A percentile compares a stretch with the other conserved stretches of the same genome.
These are phyloP conservation scores for Nipponia nippon DNA, from an alignment of 2,113 vertebrate genomes.

Conservation along the genomic window DNA sequence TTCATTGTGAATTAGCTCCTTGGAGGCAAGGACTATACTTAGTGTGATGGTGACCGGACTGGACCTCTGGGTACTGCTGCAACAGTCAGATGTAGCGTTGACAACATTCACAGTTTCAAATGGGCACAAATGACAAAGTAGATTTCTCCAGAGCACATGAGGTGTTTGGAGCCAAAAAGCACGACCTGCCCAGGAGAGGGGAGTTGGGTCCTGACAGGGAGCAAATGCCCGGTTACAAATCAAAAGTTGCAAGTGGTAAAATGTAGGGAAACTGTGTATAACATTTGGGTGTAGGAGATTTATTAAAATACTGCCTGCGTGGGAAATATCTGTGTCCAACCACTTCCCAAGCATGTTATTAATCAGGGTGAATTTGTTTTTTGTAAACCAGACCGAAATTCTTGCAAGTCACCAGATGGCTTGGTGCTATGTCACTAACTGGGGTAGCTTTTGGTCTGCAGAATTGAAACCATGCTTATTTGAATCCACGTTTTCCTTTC, in stretches of 20 bases:
- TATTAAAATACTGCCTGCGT: not conserved
- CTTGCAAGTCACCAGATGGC: not conserved
- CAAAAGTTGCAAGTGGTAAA: not conserved
- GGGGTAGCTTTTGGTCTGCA: not conserved
- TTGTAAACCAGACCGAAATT: not conserved
- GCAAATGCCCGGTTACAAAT: not conserved
- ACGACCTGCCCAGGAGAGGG: not conserved
- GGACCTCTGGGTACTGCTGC: constrained; percentile 7
- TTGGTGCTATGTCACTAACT: not conserved
- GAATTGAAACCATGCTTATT: not conserved
- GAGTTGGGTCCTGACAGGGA: not conserved
- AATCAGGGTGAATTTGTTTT: not conserved
- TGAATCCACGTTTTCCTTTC: not conserved
- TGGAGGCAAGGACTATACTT: constrained; percentile 14
- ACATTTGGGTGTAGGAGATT: not conserved
- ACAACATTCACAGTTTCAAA: not conserved
- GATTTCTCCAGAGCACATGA: not conserved
- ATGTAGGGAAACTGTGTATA: not conserved
- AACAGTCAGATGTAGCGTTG: not conserved
- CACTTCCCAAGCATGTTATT: not conserved
- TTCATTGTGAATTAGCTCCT: constrained; percentile 55
- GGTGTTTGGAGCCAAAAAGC: not conserved
- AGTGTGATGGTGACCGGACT: not conserved
- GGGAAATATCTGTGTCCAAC: not conserved
- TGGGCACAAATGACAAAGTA: not conserved